phyloP scores from a whole-genome alignment of 2,888 invertebrate genomes.

The Patella caerulea region DNA sequence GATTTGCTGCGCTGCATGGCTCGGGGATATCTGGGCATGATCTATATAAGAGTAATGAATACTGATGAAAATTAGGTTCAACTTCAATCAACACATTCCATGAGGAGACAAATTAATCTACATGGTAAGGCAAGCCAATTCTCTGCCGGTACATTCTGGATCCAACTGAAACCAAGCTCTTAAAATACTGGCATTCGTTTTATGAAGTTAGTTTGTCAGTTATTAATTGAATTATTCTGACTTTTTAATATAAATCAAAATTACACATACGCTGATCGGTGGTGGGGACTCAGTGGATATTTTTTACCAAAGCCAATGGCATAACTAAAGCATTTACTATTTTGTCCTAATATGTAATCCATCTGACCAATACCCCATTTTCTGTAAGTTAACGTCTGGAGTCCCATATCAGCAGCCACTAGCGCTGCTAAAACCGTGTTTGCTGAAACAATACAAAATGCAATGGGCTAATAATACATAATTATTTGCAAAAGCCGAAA shows the following conservation, averaged over 20 bases:
- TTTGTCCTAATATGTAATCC: slow-evolving; percentile 23
- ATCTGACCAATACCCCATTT: slow-evolving; percentile 20
- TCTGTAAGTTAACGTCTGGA: slow-evolving; percentile 11
- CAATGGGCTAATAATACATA: too few species aligned
- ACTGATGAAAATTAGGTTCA: too few species aligned
- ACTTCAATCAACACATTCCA: too few species aligned
- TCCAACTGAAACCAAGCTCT: too few species aligned
- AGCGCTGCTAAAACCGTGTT: slow-evolving; percentile 15
- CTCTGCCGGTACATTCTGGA: too few species aligned
- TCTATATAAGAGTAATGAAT: not conserved
- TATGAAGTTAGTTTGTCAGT: too few species aligned
- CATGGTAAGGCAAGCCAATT: too few species aligned
- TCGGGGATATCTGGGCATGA: slow-evolving; percentile 9
- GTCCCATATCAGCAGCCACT: slow-evolving; percentile 16
- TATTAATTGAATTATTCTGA: too few species aligned
- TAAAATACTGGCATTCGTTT: too few species aligned
- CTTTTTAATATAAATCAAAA: not conserved
- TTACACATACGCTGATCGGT: slow-evolving; percentile 42
- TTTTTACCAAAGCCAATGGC: slow-evolving; percentile 51
- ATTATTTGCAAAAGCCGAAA: too few species aligned
- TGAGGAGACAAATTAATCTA: too few species aligned
- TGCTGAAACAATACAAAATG: not conserved
- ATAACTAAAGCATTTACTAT: slow-evolving; percentile 38
- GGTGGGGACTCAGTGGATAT: slow-evolving; percentile 48
- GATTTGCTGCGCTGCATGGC: slow-evolving; percentile 12